A percentile compares a stretch with the other conserved stretches of the same genome.
Evolutionary conservation across 2,113 vertebrate genomes (phyloP).

Genomic region (Delphinus delphis): DNA sequence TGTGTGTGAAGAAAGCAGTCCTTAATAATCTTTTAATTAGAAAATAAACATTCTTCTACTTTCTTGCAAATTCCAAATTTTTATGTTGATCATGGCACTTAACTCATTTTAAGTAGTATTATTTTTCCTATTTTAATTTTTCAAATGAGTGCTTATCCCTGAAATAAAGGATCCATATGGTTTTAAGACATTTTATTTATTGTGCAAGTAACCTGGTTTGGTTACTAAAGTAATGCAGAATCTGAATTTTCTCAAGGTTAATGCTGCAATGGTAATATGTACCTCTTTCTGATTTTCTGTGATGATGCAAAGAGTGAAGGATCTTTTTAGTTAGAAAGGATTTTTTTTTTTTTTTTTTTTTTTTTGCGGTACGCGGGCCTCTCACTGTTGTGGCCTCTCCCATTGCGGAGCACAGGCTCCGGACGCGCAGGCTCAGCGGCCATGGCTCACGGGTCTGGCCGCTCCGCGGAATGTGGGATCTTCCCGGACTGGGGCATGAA

Average conservation of each 20-base stretch:
- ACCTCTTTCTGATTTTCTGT: neutral
- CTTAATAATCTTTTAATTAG: conserved; percentile 47
- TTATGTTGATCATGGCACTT: conserved; percentile 17
- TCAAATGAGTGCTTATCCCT: neutral
- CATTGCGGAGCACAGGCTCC: no score
- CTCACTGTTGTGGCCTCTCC: no score
- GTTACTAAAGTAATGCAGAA: neutral
- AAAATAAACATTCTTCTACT: neutral
- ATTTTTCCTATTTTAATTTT: conserved; percentile 32
- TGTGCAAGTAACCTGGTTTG: conserved; percentile 21
- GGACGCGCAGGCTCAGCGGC: no score
- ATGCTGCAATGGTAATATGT: neutral
- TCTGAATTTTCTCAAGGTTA: conserved; percentile 25
- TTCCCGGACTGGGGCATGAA: no score
- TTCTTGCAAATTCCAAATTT: conserved; percentile 11
- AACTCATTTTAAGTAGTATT: conserved; percentile 25
- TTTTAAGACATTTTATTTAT: neutral
- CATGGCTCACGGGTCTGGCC: no score
- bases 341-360: neutral
- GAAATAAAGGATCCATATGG: neutral
- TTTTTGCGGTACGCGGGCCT: no score
- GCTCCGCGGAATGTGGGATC: no score
- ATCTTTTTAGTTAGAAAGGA: conserved; percentile 36
- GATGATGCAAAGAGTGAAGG: neutral
- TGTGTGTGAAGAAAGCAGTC: neutral